Evolutionary conservation across 2,888 invertebrate genomes (phyloP).

Genomic region (Eupelmus urozonus): DNA sequence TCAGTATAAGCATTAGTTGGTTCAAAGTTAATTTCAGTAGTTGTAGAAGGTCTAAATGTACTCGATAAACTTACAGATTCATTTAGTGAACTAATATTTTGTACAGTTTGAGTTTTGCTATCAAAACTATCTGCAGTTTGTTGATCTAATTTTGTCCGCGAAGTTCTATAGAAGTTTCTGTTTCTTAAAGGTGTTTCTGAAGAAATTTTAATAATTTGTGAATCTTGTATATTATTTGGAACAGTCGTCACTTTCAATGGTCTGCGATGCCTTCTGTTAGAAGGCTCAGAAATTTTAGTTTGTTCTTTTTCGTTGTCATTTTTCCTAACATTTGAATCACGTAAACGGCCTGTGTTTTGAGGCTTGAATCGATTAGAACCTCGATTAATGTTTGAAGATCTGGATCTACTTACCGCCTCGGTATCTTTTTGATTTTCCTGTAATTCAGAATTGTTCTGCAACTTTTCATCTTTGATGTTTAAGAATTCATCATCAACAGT

Average conservation of each 20-base stretch:
- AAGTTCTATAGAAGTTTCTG: conserved; percentile 34
- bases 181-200: conserved; percentile 30
- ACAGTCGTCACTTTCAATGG: conserved; percentile 44
- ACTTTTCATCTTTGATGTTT: conserved; percentile 53
- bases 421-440: conserved; percentile 53
- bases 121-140: conserved; percentile 49
- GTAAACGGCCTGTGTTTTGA: conserved; percentile 36
- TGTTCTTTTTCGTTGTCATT: conserved; percentile 18
- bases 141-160: conserved; percentile 50
- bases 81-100: conserved; percentile 18
- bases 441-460: conserved; percentile 54
- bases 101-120: conserved; percentile 30
- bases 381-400: conserved; percentile 58
- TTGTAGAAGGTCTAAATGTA: neutral
- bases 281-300: conserved; percentile 10
- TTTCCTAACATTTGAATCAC: conserved; percentile 28
- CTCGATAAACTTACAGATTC: conserved; percentile 19
- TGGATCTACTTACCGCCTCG: conserved; percentile 57
- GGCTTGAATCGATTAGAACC: conserved; percentile 61
- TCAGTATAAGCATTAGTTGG: neutral
- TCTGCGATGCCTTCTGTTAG: conserved; percentile 52
- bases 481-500: conserved; percentile 57
- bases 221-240: conserved; percentile 28
- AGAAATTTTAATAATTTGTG: conserved; percentile 15
- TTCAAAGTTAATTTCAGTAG: conserved; percentile 6